Evolutionary conservation across 2,888 invertebrate species (phyloP), one percentile per base, ranked within the genome.

Genomic region (Desoria tigrina): DNA sequence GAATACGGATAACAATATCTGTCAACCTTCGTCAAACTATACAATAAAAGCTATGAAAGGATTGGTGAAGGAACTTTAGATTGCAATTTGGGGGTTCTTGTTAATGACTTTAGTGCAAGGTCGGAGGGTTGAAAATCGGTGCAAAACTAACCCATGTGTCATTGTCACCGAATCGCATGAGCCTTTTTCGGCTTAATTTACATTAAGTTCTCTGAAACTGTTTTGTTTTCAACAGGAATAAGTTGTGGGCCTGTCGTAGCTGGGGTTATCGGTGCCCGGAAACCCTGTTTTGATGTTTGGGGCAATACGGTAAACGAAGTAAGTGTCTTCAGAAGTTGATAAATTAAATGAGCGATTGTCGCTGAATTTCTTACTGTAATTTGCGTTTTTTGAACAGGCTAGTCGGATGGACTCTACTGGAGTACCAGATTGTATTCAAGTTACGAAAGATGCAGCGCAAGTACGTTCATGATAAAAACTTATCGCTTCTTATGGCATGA

Each of bases 201-300:
- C n/a, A n/a, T n/a, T n/a, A n/a, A n/a, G n/a, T n/a, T n/a, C n/a
- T n/a, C n/a, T n/a, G n/a, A n/a, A n/a, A n/a, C 11, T 32, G 11
- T 32, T 21, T 45, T 45, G 6, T 61, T 45, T 54, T 54, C 71
- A 77, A 9, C 74, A 89, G 92, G 93, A 21, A 92, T 96, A 65
- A 91, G 92, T 78, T 92, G 92, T 79, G 96, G 96, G 0, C 92
- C 94, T 0, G 82, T 95, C 21, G 94, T 95, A 2, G 94, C 95
- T 72, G 96, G 96, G 0, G 96, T 96, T 1, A 96, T 97, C 74
- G 96, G 95, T 3, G 95, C 95, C 0, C 85, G 93, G 54, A 95
- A 96, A 79, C 96, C 96, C 0, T 94, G 95, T 69, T 97, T 93
- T 81, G 96, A 96, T 80, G 93, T 96, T 75, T 96, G 96, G 95